Base-by-base conservation (phyloP, 2,888 invertebrate genomes). In the Odontothrips loti region DNA sequence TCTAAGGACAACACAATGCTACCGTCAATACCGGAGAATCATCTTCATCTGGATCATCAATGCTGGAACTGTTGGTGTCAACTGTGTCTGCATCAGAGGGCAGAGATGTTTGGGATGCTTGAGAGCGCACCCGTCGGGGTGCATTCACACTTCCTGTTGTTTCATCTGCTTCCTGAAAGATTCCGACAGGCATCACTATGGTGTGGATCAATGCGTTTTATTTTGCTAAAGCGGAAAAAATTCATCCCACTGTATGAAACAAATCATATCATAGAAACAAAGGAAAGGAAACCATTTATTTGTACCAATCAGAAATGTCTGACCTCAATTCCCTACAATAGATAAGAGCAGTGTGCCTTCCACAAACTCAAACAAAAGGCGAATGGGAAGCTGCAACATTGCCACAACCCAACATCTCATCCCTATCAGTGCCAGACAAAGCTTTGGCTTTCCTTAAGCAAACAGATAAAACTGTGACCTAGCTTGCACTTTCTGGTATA, bases 151-250 rank as follows among this genome's bases (percentile, higher is more conserved):
- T 75, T 75, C 68, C 68, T 75, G 68, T 75, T 27, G 68, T 27
- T 27, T 75, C 68, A 75, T 27, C 23, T 75, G 68, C 68, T 75
- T 75, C 68, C 68, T 75, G 68, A 11, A 75, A 75, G 68, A 27
- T 75, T 75, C 12, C 12, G 27, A 75, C 12, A 75, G 23, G 68
- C 6, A 15, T 17, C 11, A 58, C 34, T 43, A 43, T 43, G 2
- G 34, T 43, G 34, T 43, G 6, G 34, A 43, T 6, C 34, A 43
- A 43, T 43, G 34, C 2, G 34, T 43, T 43, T 43, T 43, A 43
- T 43, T 43, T 43, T 43, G 34, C 34, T 43, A 43, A 43, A 43
- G 6, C 6, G 6, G 34, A 43, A 43, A 43, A 6, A 43, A 43
- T 43, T 2, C 34, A 43, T 43, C 34, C 34, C 34, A 43, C 3